A percentile compares a stretch with the other conserved stretches of the same genome.
Conservation (phyloP, 1,140 invertebrate species). For the Proctacanthus coquilletti region DNA sequence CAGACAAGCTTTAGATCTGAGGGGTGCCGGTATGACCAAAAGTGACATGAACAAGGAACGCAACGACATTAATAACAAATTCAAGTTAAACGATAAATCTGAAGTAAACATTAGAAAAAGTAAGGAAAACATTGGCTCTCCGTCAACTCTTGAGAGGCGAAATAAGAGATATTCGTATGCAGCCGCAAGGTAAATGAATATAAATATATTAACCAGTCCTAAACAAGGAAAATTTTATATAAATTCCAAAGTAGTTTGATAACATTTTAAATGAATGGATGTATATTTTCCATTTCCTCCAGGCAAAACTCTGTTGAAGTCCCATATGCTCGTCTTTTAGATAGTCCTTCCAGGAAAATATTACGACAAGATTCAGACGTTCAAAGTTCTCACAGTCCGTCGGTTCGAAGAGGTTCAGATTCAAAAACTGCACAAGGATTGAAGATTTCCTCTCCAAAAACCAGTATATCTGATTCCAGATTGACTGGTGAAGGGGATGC, state of each 20-base stretch:
- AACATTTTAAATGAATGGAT: no score
- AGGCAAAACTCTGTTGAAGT: conserved; percentile 42
- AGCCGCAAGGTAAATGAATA: conserved; percentile 7
- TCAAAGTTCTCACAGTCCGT: conserved; percentile 25
- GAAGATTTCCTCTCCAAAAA: conserved; percentile 31
- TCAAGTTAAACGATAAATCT: conserved; percentile 10
- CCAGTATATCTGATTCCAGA: conserved; percentile 68
- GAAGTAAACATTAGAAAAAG: conserved; percentile 19
- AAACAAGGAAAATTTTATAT: neutral
- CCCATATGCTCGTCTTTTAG: conserved; percentile 60
- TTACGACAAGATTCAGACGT: conserved; percentile 16
- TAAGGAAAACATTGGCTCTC: conserved; percentile 24
- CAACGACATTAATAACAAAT: neutral
- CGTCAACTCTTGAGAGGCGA: conserved; percentile 22
- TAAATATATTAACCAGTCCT: neutral
- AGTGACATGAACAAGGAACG: no score
- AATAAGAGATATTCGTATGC: conserved; percentile 24
- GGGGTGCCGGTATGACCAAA: conserved; percentile 25
- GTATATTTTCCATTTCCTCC: no score
- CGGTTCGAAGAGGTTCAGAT: conserved; percentile 44
- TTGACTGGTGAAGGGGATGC: conserved; percentile 43
- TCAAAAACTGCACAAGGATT: conserved; percentile 46
- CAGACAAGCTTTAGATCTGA: conserved; percentile 12
- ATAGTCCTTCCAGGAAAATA: conserved; percentile 35
- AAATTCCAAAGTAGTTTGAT: neutral